A percentile compares a stretch with the other conserved stretches of the same genome.
Evolutionary conservation across 1,140 invertebrate species (phyloP).

Genomic region (Geopemphigus sp.): DNA sequence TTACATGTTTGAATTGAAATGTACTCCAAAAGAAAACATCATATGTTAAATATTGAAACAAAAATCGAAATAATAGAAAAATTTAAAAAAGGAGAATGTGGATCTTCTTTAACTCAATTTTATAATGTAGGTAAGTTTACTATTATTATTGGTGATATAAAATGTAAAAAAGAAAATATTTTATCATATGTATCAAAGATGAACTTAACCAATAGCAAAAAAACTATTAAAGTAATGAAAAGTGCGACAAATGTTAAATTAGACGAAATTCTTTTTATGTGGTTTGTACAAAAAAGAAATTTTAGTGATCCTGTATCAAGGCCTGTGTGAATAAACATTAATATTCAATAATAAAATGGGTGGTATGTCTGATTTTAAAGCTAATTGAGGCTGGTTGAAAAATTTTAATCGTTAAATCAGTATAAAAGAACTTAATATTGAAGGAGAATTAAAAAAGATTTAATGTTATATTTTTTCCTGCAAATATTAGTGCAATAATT

Average conservation of each 20-base stretch:
- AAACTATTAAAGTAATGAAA: background rate
- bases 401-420: constrained; percentile 49
- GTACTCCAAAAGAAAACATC: too few species aligned
- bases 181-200: background rate
- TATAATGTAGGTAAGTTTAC: too few species aligned
- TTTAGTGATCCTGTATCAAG: background rate
- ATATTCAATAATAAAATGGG: background rate
- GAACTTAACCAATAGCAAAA: background rate
- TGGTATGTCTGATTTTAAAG: constrained; percentile 52
- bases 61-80: too few species aligned
- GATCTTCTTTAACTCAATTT: too few species aligned
- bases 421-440: constrained; percentile 38
- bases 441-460: too few species aligned
- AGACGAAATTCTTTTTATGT: background rate
- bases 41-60: too few species aligned
- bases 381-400: constrained; percentile 55
- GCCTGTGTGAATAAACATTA: background rate
- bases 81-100: too few species aligned
- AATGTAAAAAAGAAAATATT: background rate
- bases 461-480: too few species aligned
- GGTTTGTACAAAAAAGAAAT: background rate
- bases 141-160: too few species aligned
- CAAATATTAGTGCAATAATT: too few species aligned
- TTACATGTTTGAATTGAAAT: too few species aligned
- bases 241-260: constrained; percentile 6